Base-by-base conservation (phyloP, 2,888 invertebrate species). In the Drosophila paranaensis region DNA sequence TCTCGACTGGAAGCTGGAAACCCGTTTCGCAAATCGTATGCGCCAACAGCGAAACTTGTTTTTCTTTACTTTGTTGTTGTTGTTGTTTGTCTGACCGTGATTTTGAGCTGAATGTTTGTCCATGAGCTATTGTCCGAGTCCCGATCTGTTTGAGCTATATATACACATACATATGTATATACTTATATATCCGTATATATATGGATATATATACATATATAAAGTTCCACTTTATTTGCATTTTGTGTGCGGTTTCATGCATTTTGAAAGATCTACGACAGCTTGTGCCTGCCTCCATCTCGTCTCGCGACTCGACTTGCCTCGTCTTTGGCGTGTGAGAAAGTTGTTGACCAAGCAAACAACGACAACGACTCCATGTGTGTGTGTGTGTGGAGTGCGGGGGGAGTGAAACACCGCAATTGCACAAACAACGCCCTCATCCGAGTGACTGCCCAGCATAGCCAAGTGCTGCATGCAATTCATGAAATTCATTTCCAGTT, bases 21-120 rank as follows among this genome's bases (percentile, higher is more conserved):
- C 82, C 57, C 74, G 82, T 83, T 83, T 82, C 55, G 79, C 66
- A 76, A 84, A 74, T 81, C 70, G 69, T 76, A 70, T 78, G 73
- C 65, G 69, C 70, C 65, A 74, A 70, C 10, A 50, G 53, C 60
- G 58, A 78, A 85, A 83, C 86, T 79, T 73, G 86, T 83, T 83
- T 85, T 66, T 40, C 45, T 54, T 51, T 20, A 2, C 20, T 16
- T 16, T 25, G 10, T 57, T 46, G 10, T 33, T n/a, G n/a, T n/a
- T 30, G 40, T 42, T 40, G 14, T 60, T 60, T 63, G 48, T 51
- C n/a, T 83, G 83, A 86, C 83, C 83, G 81, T 83, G 83, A 83
- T 83, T 83, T 85, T 78, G 69, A 73, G 62, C 69, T 77, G 73
- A 65, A 77, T 73, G 73, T 83, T 74, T 74, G 79, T 61, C 65